Evolutionary conservation across 2,888 invertebrate species (phyloP), one percentile per base, ranked within the genome.

Genomic region (Lasioglossum pauxillum): DNA sequence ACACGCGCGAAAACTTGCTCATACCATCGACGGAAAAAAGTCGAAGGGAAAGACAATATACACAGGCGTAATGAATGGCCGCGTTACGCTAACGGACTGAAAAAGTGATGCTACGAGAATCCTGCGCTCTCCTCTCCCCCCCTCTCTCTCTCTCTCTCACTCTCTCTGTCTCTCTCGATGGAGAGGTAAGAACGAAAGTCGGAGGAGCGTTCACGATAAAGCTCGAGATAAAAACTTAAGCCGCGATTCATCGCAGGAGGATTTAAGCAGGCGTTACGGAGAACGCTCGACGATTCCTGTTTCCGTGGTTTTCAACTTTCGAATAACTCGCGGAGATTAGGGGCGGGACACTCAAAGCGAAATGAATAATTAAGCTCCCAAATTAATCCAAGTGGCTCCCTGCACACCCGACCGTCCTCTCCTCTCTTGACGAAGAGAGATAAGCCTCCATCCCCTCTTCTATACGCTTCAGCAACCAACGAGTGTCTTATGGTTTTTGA

Each of bases 291-390:
- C 69, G 69, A 38, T 19, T 23, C 35, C 75, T 38, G 71, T 71
- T 71, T 71, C 41, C 41, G 71, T 71, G 23, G 41, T 71, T 71
- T 72, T 31, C 71, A 72, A 60, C 19, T 38, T 49, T 53, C 49
- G 38, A 67, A 80, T 73, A 82, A 80, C n/a, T 72, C 78, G 81
- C 46, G 35, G 44, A 60, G 71, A 60, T 72, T 60, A 71, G 27
- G 27, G 60, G 19, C 71, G 78, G 12, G 27, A 53, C 12, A 73
- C 60, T 38, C 35, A 23, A n/a, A 35, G 35, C 2, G n/a, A 67
- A 64, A 53, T 41, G 80, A 80, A 82, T 79, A 79, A 82, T 82
- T 73, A 80, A 82, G 41, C 82, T 74, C 31, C 3, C 27, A 41
- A 31, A 73, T 79, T 79, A 79, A 79, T 79, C n/a, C 38, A 53